Conservation (phyloP, 2,888 invertebrate genomes). For the Melitaea athalia region DNA sequence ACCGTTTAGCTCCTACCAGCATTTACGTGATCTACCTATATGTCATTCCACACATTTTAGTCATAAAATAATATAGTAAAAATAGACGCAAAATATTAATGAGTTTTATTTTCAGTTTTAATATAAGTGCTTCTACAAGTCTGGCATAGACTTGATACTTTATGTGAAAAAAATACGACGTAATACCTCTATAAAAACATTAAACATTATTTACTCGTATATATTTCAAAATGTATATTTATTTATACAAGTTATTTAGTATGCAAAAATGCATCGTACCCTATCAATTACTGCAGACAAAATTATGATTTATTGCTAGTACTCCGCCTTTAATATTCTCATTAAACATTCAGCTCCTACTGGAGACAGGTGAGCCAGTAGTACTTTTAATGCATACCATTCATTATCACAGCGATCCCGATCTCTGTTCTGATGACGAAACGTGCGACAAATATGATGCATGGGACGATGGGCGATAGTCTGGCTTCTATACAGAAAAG, state of each 20-base stretch:
- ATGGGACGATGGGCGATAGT: conserved; percentile 69
- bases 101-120: no score
- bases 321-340: conserved; percentile 31
- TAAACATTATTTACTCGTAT: conserved; percentile 1
- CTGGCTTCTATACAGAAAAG: conserved; percentile 54
- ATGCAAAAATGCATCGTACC: conserved; percentile 20
- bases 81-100: no score
- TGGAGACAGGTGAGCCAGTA: conserved; percentile 40
- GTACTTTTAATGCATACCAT: conserved; percentile 56
- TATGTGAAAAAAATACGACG: not conserved
- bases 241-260: conserved; percentile 9
- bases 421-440: conserved; percentile 68
- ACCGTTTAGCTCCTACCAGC: no score
- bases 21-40: no score
- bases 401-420: conserved; percentile 65
- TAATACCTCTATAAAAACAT: not conserved
- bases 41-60: no score
- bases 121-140: no score
- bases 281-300: conserved; percentile 29
- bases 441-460: conserved; percentile 77
- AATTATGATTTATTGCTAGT: conserved; percentile 36
- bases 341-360: conserved; percentile 34
- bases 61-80: no score
- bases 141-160: not conserved
- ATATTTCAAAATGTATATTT: not conserved